These are phyloP conservation scores for Macrobrachium nipponense DNA, from an alignment of 1,140 invertebrate genomes.

Conservation along the genomic window DNA sequence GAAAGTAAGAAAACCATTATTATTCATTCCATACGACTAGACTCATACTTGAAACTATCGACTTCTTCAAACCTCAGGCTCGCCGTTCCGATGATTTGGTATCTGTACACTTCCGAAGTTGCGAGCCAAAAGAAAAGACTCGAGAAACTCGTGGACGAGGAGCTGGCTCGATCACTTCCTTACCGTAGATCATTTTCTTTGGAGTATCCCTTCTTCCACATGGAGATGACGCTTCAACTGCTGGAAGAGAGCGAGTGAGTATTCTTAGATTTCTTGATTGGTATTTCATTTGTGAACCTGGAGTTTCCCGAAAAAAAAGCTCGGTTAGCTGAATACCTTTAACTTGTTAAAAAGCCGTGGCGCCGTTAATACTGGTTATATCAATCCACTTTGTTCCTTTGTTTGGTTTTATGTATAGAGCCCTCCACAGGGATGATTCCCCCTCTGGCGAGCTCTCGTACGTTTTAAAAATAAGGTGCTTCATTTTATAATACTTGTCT, in stretches of 20 bases:
- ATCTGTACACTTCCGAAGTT: slow-evolving; percentile 2
- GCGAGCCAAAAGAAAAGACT: slow-evolving; percentile 1
- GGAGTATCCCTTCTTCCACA: background rate
- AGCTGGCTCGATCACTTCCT: slow-evolving; percentile 6
- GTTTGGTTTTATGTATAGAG: too few species aligned
- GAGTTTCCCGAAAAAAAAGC: too few species aligned
- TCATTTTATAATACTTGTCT: too few species aligned
- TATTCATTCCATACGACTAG: background rate
- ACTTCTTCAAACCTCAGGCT: slow-evolving; percentile 3
- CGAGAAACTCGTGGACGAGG: background rate
- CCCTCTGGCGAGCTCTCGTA: too few species aligned
- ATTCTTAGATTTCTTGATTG: background rate
- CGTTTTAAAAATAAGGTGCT: too few species aligned
- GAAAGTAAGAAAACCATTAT: too few species aligned
- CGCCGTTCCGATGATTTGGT: slow-evolving; percentile 46
- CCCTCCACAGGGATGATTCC: too few species aligned
- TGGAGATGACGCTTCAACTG: slow-evolving; percentile 23
- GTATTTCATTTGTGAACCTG: too few species aligned
- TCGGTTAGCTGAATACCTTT: too few species aligned
- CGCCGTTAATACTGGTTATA: too few species aligned
- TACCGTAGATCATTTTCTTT: background rate
- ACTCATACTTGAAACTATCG: background rate
- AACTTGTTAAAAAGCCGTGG: too few species aligned
- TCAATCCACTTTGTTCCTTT: too few species aligned
- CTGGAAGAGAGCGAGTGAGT: slow-evolving; percentile 24